These are phyloP conservation scores for Euschistus heros DNA, from an alignment of 1,140 invertebrate species.

Conservation along the genomic window DNA sequence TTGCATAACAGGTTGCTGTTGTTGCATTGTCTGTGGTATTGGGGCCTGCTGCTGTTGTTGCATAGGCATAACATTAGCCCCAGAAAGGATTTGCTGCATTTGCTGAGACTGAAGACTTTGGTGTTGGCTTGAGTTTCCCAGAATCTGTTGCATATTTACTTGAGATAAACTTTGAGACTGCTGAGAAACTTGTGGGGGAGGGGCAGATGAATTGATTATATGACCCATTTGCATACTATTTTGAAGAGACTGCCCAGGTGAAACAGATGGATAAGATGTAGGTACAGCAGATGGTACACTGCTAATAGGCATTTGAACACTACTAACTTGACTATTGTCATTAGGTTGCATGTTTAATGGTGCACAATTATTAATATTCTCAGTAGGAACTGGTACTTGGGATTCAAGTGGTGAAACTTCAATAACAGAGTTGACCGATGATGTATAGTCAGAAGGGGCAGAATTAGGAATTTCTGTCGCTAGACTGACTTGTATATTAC, in stretches of 20 bases:
- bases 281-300: constrained; percentile 30
- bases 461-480: background rate
- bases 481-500: background rate
- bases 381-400: background rate
- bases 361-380: background rate
- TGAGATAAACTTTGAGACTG: constrained; percentile 33
- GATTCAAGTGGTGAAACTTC: background rate
- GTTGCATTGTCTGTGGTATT: constrained; percentile 39
- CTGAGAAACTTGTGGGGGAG: constrained; percentile 38
- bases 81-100: constrained; percentile 42
- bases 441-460: background rate
- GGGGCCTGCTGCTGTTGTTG: constrained; percentile 37
- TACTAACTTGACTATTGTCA: constrained; percentile 22
- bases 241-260: constrained; percentile 33
- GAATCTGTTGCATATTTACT: constrained; percentile 34
- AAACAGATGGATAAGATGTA: constrained; percentile 28
- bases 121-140: constrained; percentile 27
- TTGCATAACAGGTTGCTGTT: constrained; percentile 33
- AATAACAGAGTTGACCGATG: background rate
- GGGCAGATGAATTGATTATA: constrained; percentile 35
- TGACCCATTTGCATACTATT: constrained; percentile 28
- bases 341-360: constrained; percentile 21
- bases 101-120: constrained; percentile 45
- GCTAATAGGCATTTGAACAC: constrained; percentile 36
- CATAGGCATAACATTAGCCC: constrained; percentile 33